Base-by-base conservation (phyloP, 2,888 invertebrate genomes). In the Zaprionus obscuricornis region DNA sequence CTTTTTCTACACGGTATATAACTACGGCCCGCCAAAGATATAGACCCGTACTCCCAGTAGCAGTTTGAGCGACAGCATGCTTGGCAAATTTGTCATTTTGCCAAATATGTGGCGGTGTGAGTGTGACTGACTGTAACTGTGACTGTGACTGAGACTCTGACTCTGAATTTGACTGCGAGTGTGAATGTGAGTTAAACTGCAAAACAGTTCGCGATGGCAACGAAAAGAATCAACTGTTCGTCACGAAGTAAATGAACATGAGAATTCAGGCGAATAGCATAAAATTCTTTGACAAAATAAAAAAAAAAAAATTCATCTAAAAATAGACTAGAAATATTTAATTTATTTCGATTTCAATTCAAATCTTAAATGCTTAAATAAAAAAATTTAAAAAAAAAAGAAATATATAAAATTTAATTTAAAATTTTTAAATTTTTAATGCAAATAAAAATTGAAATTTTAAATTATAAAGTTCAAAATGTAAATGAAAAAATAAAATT, bases 81-180 rank as follows among this genome's bases (percentile, higher is more conserved):
- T 68, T 57, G 66, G 75, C 67, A 72, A 81, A 87, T 88, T 86
- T 88, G 86, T 88, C 87, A 88, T 85, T 83, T 85, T 88, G 86
- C 88, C 85, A 88, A 81, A 76, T 70, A 64, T 66, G 59, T 51
- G 45, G 62, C 65, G 67, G 65, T 64, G 63, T 62, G 64, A 74
- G 86, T 37, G 50, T 39, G 56, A 65, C 56, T 51, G 56, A 52
- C 52, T 33, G 68, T 52, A 54, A 54, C 72, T 50, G 56, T 40
- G 54, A 51, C 56, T 65, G 24, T 24, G 27, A 39, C 66, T 26
- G 24, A 7, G 37, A 18, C 27, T 18, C 10, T 17, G 26, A 37
- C 47, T 34, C 22, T 42, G 43, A 49, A 26, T 36, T 54, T 45
- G 42, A n/a, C n/a, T n/a, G n/a, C n/a, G n/a, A n/a, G n/a, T 65